Evolutionary conservation across 2,113 vertebrate genomes (phyloP).

Genomic region (Gobius niger): DNA sequence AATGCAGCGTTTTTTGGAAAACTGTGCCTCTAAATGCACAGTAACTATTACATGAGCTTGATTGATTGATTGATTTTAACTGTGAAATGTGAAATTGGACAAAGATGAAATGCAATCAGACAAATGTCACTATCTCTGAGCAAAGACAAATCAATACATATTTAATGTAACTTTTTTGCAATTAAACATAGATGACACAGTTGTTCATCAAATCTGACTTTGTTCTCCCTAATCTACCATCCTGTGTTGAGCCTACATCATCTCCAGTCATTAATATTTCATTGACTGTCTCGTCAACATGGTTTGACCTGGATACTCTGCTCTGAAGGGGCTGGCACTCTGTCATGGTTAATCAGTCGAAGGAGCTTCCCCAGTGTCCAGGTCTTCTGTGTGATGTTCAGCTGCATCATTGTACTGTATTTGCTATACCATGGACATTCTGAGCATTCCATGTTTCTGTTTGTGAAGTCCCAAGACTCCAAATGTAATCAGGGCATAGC

Average conservation of each 20-base stretch:
- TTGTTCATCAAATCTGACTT: background rate
- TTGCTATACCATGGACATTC: too few relatives aligned
- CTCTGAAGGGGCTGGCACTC: slow-evolving; percentile 74
- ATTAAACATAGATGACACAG: background rate
- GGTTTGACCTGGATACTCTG: slow-evolving; percentile 80
- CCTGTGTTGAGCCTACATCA: background rate
- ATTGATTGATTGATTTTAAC: too few relatives aligned
- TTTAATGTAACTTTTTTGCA: background rate
- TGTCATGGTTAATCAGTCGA: slow-evolving; percentile 78
- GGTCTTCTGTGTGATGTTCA: background rate
- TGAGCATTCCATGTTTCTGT: too few relatives aligned
- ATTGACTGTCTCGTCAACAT: slow-evolving; percentile 80
- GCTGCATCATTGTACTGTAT: background rate
- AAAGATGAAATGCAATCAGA: too few relatives aligned
- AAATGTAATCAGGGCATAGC: background rate
- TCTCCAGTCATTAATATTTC: slow-evolving; percentile 83
- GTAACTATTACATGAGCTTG: too few relatives aligned
- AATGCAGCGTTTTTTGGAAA: too few relatives aligned
- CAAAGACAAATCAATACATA: background rate
- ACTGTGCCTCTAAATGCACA: too few relatives aligned
- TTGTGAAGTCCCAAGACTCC: too few relatives aligned
- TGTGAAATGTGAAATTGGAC: too few relatives aligned
- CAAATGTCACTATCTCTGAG: background rate
- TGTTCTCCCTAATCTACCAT: background rate
- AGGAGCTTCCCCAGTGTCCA: slow-evolving; percentile 57